A percentile compares a stretch with the other conserved stretches of the same genome.
These are phyloP conservation scores for Brachionus sp. DNA, from an alignment of 1,140 invertebrate genomes.

Conservation along the genomic window DNA sequence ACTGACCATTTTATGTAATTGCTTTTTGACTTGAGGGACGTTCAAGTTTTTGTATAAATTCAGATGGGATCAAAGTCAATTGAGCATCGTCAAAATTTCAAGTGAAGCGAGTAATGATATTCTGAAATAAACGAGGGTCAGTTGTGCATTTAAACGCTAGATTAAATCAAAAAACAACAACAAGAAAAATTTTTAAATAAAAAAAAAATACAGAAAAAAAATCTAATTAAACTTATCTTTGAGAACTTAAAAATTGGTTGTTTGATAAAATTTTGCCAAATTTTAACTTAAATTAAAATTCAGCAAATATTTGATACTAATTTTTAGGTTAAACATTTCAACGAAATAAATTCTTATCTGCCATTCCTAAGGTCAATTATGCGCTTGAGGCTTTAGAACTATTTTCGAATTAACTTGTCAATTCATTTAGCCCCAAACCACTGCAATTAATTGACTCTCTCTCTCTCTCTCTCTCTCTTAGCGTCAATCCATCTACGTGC, in stretches of 20 bases:
- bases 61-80: not conserved
- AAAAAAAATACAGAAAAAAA: not conserved
- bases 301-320: not conserved
- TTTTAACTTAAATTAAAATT: not conserved
- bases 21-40: not conserved
- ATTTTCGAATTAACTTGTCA: conserved; percentile 9
- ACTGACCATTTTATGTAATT: conserved; percentile 9
- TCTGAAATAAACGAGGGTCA: not conserved
- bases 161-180: not conserved
- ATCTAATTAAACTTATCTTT: conserved; percentile 5
- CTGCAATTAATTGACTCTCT: not conserved
- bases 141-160: not conserved
- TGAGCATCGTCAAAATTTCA: not conserved
- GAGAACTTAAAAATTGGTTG: not conserved
- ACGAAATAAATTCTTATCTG: not conserved
- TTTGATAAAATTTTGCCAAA: not conserved
- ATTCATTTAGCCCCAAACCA: not conserved
- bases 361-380: conserved; percentile 1
- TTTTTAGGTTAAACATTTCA: conserved; percentile 10
- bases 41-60: not conserved
- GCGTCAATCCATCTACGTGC: not conserved
- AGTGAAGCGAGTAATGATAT: not conserved
- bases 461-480: not conserved
- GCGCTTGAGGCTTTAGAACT: not conserved
- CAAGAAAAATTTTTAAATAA: too few species aligned